Evolutionary conservation across 1,140 invertebrate species (phyloP), one percentile per base, ranked within the genome.

Genomic region (Drosophila grimshawi): DNA sequence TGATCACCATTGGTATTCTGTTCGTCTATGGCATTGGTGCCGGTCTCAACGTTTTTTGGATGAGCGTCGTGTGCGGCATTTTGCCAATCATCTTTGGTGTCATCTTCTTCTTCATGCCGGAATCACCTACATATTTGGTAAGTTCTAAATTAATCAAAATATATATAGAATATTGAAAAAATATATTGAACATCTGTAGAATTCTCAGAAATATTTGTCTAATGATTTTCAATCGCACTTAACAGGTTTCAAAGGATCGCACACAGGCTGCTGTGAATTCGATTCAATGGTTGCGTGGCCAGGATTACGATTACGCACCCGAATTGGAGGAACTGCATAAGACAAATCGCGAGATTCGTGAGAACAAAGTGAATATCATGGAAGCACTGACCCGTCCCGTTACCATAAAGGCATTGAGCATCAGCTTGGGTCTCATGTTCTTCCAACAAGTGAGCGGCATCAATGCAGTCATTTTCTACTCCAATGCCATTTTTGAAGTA

Each of bases 391-490:
- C 92, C 2, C 94, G 94, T 51, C 94, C 92, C 69, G 94, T 95
- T 10, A 94, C 95, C 0, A 91, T 94, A 29, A 97, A 95, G 91
- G 96, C 95, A 5, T 88, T 97, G 6, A 63, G 95, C 4, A 96
- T 98, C 37, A 95, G 94, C 46, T 94, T 96, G 70, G 95, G 95
- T 10, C 93, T 98, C 1, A 97, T 98, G 96, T 93, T 97, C 56
- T 96, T 98, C 91, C 97, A 98, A 86, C 97, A 98, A 90, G 93
- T 98, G 32, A 95, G 95, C 60, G 97, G 97, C 43, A 96, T 98
- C 19, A 98, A 98, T 78, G 96, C 96, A 0, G 96, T 98, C 27
- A 95, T 97, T 65, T 97, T 97, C 90, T 97, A 97, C 79, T 94
- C 96, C 0, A 94, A 94, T 0, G 81, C 93, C 0, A 97, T 98